phyloP scores from a whole-genome alignment of 2,797 vertebrate species.

The Onychomys torridus region DNA sequence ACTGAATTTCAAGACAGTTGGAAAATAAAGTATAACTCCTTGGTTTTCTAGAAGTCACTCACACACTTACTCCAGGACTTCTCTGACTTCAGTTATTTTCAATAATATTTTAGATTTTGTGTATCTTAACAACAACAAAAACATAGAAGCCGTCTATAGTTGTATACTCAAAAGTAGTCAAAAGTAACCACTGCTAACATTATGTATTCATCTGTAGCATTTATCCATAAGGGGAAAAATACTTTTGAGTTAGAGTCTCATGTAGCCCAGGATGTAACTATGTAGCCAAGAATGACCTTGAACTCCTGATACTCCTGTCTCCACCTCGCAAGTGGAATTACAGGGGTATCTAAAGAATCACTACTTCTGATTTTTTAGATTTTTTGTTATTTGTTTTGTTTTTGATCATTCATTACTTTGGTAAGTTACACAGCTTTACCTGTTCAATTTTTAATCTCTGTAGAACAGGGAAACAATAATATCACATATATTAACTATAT shows the following conservation, averaged over 20 bases:
- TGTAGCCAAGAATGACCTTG: background rate
- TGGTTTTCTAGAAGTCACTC: background rate
- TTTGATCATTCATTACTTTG: background rate
- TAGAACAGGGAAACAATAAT: conserved; percentile 10
- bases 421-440: background rate
- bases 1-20: background rate
- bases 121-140: background rate
- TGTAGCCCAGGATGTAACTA: background rate
- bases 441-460: background rate
- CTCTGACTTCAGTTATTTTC: conserved; percentile 26
- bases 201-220: background rate
- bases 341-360: background rate
- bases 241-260: background rate
- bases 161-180: conserved; percentile 14
- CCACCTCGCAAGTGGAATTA: background rate
- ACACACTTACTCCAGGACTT: background rate
- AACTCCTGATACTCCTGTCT: background rate
- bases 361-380: background rate
- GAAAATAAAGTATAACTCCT: background rate
- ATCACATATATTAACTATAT: background rate
- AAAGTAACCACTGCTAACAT: conserved; percentile 14
- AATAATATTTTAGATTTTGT: background rate
- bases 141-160: background rate
- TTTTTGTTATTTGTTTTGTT: background rate
- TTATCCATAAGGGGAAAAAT: background rate